Evolutionary conservation across 2,113 vertebrate genomes (phyloP).

Genomic region (Neodon shergylaensis): DNA sequence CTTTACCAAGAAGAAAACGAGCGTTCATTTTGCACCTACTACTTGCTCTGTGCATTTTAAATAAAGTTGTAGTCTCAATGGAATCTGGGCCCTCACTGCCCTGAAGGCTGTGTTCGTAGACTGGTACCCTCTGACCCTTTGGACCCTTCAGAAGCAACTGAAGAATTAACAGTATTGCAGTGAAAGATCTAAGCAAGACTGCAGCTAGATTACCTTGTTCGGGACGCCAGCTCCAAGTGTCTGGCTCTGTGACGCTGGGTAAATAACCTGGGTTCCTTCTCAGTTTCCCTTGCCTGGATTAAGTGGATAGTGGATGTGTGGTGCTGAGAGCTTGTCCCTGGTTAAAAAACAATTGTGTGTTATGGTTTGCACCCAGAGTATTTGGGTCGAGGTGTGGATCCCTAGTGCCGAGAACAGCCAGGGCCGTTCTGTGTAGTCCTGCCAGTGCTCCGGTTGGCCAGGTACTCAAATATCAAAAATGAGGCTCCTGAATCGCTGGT

Average conservation of each 20-base stretch:
- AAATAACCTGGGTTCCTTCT: background rate
- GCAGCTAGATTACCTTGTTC: background rate
- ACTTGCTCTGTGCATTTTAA: background rate
- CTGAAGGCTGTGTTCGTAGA: background rate
- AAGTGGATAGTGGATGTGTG: background rate
- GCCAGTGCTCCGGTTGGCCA: fast-evolving
- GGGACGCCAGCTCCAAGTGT: background rate
- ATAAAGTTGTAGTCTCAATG: background rate
- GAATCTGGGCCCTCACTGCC: background rate
- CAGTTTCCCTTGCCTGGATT: background rate
- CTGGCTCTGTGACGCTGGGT: background rate
- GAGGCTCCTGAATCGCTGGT: background rate
- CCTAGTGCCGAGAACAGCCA: background rate
- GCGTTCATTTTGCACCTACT: background rate
- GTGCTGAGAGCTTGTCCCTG: background rate
- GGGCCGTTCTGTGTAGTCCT: background rate
- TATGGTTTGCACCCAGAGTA: background rate
- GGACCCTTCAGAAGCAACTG: background rate
- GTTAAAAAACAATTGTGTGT: background rate
- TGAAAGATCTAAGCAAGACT: background rate
- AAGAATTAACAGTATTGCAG: background rate
- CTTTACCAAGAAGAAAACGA: background rate
- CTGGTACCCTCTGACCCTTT: background rate
- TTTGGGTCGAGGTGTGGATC: background rate
- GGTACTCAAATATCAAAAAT: background rate